These are phyloP conservation scores for Columbina picui DNA, from an alignment of 2,113 vertebrate species.

Conservation along the genomic window DNA sequence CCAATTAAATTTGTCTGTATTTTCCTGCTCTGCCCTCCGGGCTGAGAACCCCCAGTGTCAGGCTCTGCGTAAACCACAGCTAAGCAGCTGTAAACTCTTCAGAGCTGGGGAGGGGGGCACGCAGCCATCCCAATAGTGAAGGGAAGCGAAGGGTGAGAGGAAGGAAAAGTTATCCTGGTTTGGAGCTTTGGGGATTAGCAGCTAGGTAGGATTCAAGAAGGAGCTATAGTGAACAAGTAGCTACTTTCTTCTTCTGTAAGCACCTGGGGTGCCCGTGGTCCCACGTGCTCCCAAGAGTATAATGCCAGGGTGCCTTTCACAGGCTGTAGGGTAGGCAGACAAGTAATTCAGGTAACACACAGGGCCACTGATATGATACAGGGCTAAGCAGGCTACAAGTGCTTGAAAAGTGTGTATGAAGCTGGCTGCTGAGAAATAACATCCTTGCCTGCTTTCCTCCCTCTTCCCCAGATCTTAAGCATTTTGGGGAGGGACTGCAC, in stretches of 20 bases:
- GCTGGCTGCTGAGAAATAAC: neutral
- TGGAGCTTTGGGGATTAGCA: neutral
- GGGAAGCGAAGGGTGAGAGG: neutral
- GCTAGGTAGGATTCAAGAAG: neutral
- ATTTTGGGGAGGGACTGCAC: neutral
- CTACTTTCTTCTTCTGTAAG: neutral
- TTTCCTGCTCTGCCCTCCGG: neutral
- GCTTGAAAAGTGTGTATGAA: accelerated
- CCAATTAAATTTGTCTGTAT: neutral
- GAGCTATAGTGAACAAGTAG: neutral
- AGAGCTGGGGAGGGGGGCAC: neutral
- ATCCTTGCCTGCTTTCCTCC: neutral
- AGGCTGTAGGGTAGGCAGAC: neutral
- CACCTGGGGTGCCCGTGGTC: neutral
- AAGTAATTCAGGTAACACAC: neutral
- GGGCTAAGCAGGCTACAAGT: neutral
- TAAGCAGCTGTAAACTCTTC: neutral
- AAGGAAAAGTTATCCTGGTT: neutral
- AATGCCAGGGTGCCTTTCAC: neutral
- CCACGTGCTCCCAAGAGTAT: accelerated
- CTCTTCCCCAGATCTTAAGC: neutral
- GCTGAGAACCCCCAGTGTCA: neutral
- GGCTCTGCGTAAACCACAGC: accelerated
- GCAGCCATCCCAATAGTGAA: neutral
- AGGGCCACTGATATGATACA: neutral